These are phyloP conservation scores for Cheilosia grossa DNA, from an alignment of 2,888 invertebrate genomes.

Conservation along the genomic window DNA sequence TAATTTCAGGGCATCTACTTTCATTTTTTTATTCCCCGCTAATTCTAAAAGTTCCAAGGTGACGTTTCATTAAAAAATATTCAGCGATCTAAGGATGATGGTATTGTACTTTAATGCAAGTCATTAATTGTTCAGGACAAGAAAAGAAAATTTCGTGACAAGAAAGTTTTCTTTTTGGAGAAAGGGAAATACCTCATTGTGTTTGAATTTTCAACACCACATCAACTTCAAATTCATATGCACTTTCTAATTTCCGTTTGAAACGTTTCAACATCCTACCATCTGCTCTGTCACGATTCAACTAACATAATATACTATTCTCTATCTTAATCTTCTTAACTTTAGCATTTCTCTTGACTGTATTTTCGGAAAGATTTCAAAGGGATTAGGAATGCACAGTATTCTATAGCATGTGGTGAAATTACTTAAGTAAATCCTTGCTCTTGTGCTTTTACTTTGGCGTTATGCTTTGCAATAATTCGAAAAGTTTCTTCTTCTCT, in stretches of 20 bases:
- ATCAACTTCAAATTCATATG: too few relatives aligned
- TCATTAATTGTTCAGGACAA: slow-evolving; percentile 1
- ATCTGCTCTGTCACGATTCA: not conserved
- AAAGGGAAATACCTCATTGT: too few relatives aligned
- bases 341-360: slow-evolving; percentile 10
- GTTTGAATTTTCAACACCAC: too few relatives aligned
- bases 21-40: not conserved
- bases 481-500: slow-evolving; percentile 41
- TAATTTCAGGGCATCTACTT: not conserved
- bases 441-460: slow-evolving; percentile 33
- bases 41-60: not conserved
- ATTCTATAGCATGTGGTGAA: slow-evolving; percentile 44
- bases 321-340: slow-evolving; percentile 25
- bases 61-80: not conserved
- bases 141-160: not conserved
- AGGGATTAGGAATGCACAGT: slow-evolving; percentile 1
- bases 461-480: slow-evolving; percentile 39
- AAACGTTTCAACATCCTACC: slow-evolving; percentile 10
- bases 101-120: not conserved
- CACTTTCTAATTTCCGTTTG: not conserved
- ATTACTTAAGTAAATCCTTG: slow-evolving; percentile 62
- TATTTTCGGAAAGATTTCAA: not conserved
- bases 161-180: not conserved
- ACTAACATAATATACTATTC: not conserved
- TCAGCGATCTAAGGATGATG: not conserved